Evolutionary conservation across 2,888 invertebrate genomes (phyloP).

Genomic region (Pyrrhosoma nymphula): DNA sequence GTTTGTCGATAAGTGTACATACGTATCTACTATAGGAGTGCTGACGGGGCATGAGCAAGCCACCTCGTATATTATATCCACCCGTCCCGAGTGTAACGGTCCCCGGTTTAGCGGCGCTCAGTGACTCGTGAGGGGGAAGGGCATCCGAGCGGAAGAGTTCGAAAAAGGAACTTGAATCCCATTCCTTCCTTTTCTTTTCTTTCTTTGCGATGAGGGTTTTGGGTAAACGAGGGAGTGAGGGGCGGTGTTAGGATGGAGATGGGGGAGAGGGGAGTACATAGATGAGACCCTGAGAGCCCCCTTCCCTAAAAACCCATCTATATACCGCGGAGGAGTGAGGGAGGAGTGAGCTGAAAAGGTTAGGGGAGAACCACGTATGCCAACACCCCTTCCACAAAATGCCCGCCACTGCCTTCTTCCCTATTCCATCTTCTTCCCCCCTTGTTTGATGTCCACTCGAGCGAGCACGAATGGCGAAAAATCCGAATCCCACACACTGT

Average conservation of each 20-base stretch:
- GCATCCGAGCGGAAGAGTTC: conserved; percentile 28
- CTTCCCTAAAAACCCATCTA: no score
- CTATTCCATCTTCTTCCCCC: not conserved
- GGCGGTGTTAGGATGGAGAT: no score
- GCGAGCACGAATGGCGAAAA: not conserved
- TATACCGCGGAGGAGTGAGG: not conserved
- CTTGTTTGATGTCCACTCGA: conserved; percentile 20
- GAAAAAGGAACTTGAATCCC: not conserved
- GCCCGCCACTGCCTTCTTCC: not conserved
- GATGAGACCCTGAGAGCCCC: not conserved
- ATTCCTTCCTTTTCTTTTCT: not conserved
- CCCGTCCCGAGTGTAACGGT: conserved; percentile 9
- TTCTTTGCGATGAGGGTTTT: not conserved
- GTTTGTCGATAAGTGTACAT: no score
- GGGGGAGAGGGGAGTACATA: not conserved
- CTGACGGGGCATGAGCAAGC: not conserved
- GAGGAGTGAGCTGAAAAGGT: not conserved
- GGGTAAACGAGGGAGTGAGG: conserved; percentile 3
- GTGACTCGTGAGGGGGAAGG: not conserved
- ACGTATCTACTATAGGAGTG: not conserved
- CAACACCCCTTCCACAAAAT: not conserved
- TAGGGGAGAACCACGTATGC: not conserved
- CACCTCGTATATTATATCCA: not conserved
- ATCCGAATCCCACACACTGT: not conserved
- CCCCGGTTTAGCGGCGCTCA: not conserved